Base-by-base conservation (phyloP, 2,888 invertebrate species). In the Mesorhabditis belari region DNA sequence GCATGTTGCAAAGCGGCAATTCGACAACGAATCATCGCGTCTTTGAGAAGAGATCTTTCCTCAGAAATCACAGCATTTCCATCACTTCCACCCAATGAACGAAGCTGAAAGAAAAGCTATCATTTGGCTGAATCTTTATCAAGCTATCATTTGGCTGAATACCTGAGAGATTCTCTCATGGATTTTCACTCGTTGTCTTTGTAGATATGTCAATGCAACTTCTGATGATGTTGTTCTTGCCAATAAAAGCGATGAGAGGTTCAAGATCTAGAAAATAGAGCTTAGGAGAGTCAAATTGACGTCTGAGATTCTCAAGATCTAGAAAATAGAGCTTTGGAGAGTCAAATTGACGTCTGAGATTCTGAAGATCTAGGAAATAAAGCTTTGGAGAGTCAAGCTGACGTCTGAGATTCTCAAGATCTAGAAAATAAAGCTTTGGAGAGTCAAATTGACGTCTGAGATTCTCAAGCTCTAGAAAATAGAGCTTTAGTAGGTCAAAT, bases 181-280 rank as follows among this genome's bases (percentile, higher is more conserved):
- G 25, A 69, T 63, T 51, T 71, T 71, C 35, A 64, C 62, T 49
- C 62, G 59, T 52, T 71, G 68, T 27, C 69, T 26, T 6, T 62
- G 55, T 49, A 71, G 62, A 63, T 69, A 71, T 19, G 52, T 57
- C 44, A 67, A 57, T 9, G 68, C 71, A n/a, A 71, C 65, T n/a
- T 63, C 63, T 3, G 52, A 21, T 0, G 69, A 65, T 9, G 69
- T 66, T 2, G 68, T 71, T 44, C 71, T 35, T 9, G 71, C 71
- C 29, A 71, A 44, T 0, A 71, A 61, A n/a, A 71, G 61, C 4
- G 68, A 67, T 9, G 68, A 69, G 27, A 71, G 62, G 54, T 69
- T 69, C 35, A 71, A 54, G 9, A 66, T 64, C 53, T 62, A 52
- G 12, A 19, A 44, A 56, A 44, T 21, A 12, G 9, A 19, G 19